phyloP scores from a whole-genome alignment of 2,888 invertebrate genomes.

The Anoplius nigerrimus region DNA sequence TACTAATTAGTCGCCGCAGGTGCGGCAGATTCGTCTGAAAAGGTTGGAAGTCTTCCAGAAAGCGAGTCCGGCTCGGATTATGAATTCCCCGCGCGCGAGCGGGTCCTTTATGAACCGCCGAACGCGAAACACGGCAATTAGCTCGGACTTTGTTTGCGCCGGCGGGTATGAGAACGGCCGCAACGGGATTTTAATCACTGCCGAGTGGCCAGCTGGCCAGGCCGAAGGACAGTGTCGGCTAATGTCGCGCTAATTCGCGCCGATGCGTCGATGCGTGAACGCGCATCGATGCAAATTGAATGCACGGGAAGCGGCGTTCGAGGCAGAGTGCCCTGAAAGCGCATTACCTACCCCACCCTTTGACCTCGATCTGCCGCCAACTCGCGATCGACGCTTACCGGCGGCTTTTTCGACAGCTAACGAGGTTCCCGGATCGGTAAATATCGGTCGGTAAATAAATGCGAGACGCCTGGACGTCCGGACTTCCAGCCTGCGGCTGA shows the following conservation, averaged over 20 bases:
- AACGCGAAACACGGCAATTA: neutral
- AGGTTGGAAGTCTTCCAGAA: neutral
- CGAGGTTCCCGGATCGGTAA: too few relatives aligned
- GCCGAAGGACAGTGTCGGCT: neutral
- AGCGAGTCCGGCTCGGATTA: neutral
- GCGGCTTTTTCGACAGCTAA: too few relatives aligned
- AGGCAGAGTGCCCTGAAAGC: neutral
- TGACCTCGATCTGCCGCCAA: neutral
- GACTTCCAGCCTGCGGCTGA: too few relatives aligned
- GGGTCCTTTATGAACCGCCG: neutral
- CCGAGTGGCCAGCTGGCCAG: neutral
- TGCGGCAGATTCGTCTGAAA: neutral
- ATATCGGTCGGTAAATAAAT: too few relatives aligned
- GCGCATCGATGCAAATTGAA: neutral
- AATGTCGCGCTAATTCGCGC: neutral
- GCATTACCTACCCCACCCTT: neutral
- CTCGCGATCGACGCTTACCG: too few relatives aligned
- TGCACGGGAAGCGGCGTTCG: neutral
- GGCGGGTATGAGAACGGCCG: neutral
- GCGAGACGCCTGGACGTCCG: too few relatives aligned
- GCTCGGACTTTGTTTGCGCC: slow-evolving; percentile 10
- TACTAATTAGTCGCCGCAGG: neutral
- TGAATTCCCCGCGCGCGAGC: neutral
- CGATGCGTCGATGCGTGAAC: too few relatives aligned
- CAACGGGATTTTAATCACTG: slow-evolving; percentile 17